phyloP scores from a whole-genome alignment of 2,888 invertebrate species.

The Microctonus aethiopoides region DNA sequence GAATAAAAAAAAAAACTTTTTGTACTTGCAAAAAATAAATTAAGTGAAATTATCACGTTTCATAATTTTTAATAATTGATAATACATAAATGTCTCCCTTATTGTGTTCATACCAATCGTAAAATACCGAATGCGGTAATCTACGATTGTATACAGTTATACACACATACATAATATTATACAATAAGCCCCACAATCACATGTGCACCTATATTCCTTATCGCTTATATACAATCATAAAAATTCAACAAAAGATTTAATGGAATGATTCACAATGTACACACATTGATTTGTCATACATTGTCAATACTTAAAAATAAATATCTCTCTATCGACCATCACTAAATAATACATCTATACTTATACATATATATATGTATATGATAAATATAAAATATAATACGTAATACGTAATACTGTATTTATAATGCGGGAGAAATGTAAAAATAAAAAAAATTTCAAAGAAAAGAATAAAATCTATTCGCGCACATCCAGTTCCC shows the following conservation, averaged over 20 bases:
- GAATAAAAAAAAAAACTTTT: not conserved
- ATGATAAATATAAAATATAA: too few relatives aligned
- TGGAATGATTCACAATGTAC: not conserved
- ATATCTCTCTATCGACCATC: not conserved
- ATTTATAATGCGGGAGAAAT: not conserved
- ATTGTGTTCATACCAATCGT: not conserved
- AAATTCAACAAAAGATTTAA: too few relatives aligned
- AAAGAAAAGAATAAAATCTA: not conserved
- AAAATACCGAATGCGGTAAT: not conserved
- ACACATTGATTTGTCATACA: not conserved
- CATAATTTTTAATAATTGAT: too few relatives aligned
- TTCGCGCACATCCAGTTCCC: conserved; percentile 23
- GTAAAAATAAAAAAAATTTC: not conserved
- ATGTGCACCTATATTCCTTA: not conserved
- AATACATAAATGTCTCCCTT: not conserved
- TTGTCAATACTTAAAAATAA: not conserved
- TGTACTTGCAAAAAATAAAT: not conserved
- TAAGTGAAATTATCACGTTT: not conserved
- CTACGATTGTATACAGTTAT: too few relatives aligned
- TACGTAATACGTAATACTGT: not conserved
- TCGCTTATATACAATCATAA: not conserved
- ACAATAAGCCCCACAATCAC: not conserved
- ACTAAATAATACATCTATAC: not conserved
- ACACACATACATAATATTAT: not conserved
- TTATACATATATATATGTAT: too few relatives aligned